Conservation (phyloP, 1,140 invertebrate genomes). For the Ceratitis capitata region DNA sequence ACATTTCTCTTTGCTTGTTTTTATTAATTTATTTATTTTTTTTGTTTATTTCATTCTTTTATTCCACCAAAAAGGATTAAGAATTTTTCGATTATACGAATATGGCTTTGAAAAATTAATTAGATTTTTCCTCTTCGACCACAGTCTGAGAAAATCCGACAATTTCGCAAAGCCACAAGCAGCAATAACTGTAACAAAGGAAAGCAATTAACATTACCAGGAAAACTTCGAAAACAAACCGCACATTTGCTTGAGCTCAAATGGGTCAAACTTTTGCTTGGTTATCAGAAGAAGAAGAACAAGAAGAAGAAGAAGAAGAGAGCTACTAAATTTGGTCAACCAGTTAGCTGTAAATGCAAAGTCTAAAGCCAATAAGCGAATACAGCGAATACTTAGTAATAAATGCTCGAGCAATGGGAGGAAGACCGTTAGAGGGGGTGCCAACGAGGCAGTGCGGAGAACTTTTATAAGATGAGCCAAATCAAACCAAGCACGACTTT, state of each 20-base stretch:
- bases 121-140: not conserved
- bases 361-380: not conserved
- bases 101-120: not conserved
- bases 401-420: no score
- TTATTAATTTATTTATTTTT: no score
- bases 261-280: conserved; percentile 12
- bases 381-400: not conserved
- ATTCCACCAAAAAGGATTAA: not conserved
- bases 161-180: not conserved
- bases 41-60: not conserved
- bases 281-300: no score
- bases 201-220: conserved; percentile 23
- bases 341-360: not conserved
- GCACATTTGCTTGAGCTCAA: conserved; percentile 14
- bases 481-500: not conserved
- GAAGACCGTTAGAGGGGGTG: not conserved
- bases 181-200: conserved; percentile 18
- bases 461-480: not conserved
- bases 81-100: not conserved
- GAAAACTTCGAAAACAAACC: conserved; percentile 22
- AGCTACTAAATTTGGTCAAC: not conserved
- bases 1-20: no score
- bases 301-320: not conserved
- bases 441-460: not conserved
- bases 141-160: not conserved